phyloP scores from a whole-genome alignment of 2,888 invertebrate genomes.

The Magallana nippona region DNA sequence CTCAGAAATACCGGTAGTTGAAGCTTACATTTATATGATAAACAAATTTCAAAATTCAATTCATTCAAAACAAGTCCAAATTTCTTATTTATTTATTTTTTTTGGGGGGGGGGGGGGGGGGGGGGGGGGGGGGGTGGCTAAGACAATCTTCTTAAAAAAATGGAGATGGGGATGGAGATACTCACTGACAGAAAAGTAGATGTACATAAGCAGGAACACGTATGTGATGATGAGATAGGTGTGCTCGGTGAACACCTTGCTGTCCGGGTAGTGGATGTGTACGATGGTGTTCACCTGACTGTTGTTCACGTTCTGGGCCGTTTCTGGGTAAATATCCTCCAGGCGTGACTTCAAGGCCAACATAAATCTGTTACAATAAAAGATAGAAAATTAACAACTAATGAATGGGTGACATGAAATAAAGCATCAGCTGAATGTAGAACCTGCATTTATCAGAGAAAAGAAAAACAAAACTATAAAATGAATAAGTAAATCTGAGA shows the following conservation, averaged over 20 bases:
- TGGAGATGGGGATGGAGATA: constrained; percentile 47
- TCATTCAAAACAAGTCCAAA: too few species aligned
- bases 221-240: constrained; percentile 92
- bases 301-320: constrained; percentile 67
- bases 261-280: constrained; percentile 92
- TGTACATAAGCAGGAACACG: constrained; percentile 91
- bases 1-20: too few species aligned
- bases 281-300: constrained; percentile 78
- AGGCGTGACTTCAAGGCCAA: constrained; percentile 83
- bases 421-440: too few species aligned
- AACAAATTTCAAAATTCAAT: too few species aligned
- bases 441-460: too few species aligned
- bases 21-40: too few species aligned
- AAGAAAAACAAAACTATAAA: not conserved
- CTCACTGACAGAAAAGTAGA: constrained; percentile 94
- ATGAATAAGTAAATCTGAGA: too few species aligned
- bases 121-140: too few species aligned
- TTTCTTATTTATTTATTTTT: too few species aligned
- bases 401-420: not conserved
- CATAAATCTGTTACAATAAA: constrained; percentile 85
- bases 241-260: constrained; percentile 79
- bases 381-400: not conserved
- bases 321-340: constrained; percentile 69
- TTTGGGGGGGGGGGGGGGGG: too few species aligned
- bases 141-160: too few species aligned